Evolutionary conservation across 2,888 invertebrate species (phyloP), one percentile per base, ranked within the genome.

Genomic region (Pseudeuparius sepicola): DNA sequence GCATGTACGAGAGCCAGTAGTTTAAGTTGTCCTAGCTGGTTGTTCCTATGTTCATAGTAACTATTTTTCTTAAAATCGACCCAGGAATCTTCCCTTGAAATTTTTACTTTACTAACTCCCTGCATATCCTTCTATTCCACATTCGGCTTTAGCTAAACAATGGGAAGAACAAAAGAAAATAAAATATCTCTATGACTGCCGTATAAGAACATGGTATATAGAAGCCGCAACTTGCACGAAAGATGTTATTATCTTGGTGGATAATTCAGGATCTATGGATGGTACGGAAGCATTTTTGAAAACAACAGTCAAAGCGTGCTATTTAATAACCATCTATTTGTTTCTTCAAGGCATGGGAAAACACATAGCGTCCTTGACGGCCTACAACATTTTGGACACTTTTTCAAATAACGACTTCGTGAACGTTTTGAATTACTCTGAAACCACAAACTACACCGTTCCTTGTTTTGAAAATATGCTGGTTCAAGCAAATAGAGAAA

Each of bases 321-420:
- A n/a, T n/a, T n/a, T n/a, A n/a, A n/a, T n/a, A n/a, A n/a, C n/a
- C n/a, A n/a, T n/a, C n/a, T n/a, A n/a, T n/a, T n/a, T 52, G 63
- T 75, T 16, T 67, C 70, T 50, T 51, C 24, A 36, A 59, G 59
- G 59, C 17, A 59, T 61, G 58, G 55, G 57, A 34, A 71, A 75
- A 54, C 78, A 78, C 49, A 74, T 81, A 18, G 93, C 90, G 9
- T 76, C 81, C 51, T 78, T 84, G 52, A 96, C 96, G 1, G 80
- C 96, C 13, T 71, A 77, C 38, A 82, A 85, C 24, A 79, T 99
- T 39, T 63, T 99, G 50, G 88, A 92, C 42, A 97, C 98, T 0
- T 75, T 99, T 30, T 93, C 92, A 4, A 96, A 97, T 57, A 96
- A 99, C 60, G 98, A 99, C 62, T 96, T 85, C 58, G 86, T 99